Evolutionary conservation across 2,888 invertebrate genomes (phyloP).

Genomic region (Pegoplata infirma): DNA sequence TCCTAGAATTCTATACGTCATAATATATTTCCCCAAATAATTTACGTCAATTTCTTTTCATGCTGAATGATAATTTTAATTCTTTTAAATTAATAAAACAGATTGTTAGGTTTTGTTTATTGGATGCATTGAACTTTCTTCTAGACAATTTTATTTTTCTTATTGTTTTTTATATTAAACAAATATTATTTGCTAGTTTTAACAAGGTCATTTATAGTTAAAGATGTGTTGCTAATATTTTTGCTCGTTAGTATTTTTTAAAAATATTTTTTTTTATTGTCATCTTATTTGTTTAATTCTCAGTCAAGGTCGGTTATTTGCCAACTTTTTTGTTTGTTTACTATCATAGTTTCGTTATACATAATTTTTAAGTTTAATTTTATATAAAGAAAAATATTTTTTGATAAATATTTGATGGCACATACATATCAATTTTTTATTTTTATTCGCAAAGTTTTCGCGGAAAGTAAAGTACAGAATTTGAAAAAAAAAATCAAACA

Average conservation of each 20-base stretch:
- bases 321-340: neutral
- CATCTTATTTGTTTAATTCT: constrained; percentile 1
- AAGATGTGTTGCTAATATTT: neutral
- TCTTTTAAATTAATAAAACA: neutral
- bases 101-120: neutral
- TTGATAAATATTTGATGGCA: too few species aligned
- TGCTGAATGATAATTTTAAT: neutral
- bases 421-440: too few species aligned
- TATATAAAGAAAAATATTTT: too few species aligned
- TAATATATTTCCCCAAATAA: neutral
- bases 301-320: constrained; percentile 37
- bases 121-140: constrained; percentile 12
- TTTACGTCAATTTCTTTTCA: neutral
- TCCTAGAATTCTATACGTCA: neutral
- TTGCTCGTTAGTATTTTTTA: constrained; percentile 8
- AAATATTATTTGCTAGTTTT: neutral
- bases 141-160: neutral
- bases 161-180: too few species aligned
- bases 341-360: neutral
- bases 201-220: constrained; percentile 12
- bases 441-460: too few species aligned
- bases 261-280: neutral
- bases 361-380: too few species aligned
- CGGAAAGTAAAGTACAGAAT: too few species aligned
- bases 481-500: too few species aligned